Conservation (phyloP, 2,888 invertebrate genomes). For the Drosophila nr. medialis region DNA sequence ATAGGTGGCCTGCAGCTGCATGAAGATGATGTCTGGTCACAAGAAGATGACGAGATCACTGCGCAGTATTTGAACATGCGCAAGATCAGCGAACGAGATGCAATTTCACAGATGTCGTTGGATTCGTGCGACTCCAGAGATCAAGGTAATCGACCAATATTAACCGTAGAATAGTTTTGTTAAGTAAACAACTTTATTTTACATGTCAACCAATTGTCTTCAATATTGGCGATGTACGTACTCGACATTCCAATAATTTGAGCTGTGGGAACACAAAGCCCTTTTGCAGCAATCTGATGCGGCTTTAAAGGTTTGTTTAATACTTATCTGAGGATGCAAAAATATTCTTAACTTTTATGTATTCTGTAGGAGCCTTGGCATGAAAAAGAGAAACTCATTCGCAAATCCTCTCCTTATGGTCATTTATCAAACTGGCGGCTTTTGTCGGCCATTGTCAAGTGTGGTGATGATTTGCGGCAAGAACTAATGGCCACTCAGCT, state of each 20-base stretch:
- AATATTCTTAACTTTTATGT: background rate
- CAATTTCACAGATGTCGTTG: conserved; percentile 95
- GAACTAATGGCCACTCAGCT: conserved; percentile 98
- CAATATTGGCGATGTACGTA: conserved; percentile 85
- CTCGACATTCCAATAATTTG: conserved; percentile 85
- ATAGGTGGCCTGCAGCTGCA: too few species aligned
- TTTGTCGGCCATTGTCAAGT: conserved; percentile 98
- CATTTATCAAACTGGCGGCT: conserved; percentile 96
- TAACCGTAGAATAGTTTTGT: background rate
- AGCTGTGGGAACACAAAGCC: conserved; percentile 90
- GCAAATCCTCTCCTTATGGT: conserved; percentile 97
- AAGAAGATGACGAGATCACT: too few species aligned
- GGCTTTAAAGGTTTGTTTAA: conserved; percentile 91
- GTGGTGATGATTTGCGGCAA: conserved; percentile 98
- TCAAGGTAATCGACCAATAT: conserved; percentile 77
- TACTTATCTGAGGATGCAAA: background rate
- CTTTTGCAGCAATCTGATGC: conserved; percentile 97
- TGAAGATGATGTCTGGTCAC: too few species aligned
- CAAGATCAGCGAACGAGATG: conserved; percentile 90
- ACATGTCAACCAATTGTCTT: conserved; percentile 83
- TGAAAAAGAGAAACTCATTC: conserved; percentile 91
- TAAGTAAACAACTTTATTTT: background rate
- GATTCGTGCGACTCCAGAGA: conserved; percentile 93
- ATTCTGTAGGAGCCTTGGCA: conserved; percentile 92
- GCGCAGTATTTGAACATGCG: conserved; percentile 89